Evolutionary conservation across 2,888 invertebrate species (phyloP), one percentile per base, ranked within the genome.

Genomic region (Philereme transversata): DNA sequence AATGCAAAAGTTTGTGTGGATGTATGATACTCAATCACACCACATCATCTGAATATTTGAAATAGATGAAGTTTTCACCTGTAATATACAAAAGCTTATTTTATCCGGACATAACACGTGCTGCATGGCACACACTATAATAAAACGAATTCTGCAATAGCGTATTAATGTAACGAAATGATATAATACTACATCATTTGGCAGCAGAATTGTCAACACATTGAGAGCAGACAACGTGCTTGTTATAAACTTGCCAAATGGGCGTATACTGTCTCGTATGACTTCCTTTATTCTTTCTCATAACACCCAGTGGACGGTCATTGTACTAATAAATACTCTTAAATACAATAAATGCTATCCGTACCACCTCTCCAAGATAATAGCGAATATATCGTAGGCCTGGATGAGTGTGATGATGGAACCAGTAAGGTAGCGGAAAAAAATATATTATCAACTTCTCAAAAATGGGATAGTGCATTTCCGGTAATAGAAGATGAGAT

Each of bases 261-360:
- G 71, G 69, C 71, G 73, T 69, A 65, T 44, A 48, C 64, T 54
- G 57, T 70, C 62, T 70, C 69, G 64, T 52, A 53, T 60, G 64
- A 68, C 71, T 81, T 79, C 73, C 78, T 75, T 77, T 80, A 82
- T 82, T 86, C 74, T 60, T 67, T 68, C 67, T 60, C 62, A 59
- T 54, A 67, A 51, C 67, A 62, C 65, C 71, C 60, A 57, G 67
- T 69, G 59, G 76, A 65, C 74, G 75, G 79, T 81, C 76, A 77
- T 76, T 79, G 74, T 74, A 64, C 70, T 70, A 56, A 10, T 44
- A 57, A 53, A 61, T 5, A 54, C 46, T 22, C 51, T 47, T 51
- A 40, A 40, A 22, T 22, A 22, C n/a, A 48, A 71, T 68, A 69
- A 22, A 76, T 77, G 72, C 54, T 70, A 49, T 68, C 71, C 22